Evolutionary conservation across 1,140 invertebrate genomes (phyloP).

Genomic region (Drosophila sturtevanti): DNA sequence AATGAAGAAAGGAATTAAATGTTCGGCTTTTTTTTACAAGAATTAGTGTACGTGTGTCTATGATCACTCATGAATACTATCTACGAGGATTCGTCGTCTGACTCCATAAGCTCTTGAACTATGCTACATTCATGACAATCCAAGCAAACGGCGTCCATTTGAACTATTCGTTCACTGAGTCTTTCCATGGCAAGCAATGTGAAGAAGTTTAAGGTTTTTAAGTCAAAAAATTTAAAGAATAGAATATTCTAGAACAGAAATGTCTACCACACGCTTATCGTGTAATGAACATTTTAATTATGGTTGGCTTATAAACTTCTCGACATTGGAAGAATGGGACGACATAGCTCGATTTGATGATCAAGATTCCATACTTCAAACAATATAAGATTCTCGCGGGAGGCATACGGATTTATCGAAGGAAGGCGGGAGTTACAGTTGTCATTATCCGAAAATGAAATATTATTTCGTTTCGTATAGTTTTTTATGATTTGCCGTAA

Average conservation of each 20-base stretch:
- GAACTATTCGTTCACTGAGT: constrained; percentile 86
- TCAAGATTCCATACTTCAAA: constrained; percentile 97
- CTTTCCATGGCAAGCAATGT: constrained; percentile 95
- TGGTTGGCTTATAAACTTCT: constrained; percentile 73
- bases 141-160: constrained; percentile 83
- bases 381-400: constrained; percentile 90
- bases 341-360: constrained; percentile 88
- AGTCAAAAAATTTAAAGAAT: constrained; percentile 90
- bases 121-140: constrained; percentile 83
- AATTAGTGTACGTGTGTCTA: background rate
- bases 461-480: constrained; percentile 67
- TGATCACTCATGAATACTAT: no score
- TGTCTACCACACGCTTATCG: constrained; percentile 73
- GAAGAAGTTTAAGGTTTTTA: constrained; percentile 92
- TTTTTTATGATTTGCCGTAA: constrained; percentile 75
- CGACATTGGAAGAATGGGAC: constrained; percentile 85
- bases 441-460: constrained; percentile 84
- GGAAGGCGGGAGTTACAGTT: constrained; percentile 84
- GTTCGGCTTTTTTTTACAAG: background rate
- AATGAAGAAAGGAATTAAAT: no score
- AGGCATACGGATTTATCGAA: constrained; percentile 92
- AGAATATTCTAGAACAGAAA: constrained; percentile 84
- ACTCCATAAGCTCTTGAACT: constrained; percentile 72
- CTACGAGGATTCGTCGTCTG: constrained; percentile 26
- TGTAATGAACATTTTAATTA: constrained; percentile 73